Percentiles rank a stretch among this genome's conserved stretches.
Conservation (phyloP, 2,888 invertebrate genomes). For the Graphium colonna region DNA sequence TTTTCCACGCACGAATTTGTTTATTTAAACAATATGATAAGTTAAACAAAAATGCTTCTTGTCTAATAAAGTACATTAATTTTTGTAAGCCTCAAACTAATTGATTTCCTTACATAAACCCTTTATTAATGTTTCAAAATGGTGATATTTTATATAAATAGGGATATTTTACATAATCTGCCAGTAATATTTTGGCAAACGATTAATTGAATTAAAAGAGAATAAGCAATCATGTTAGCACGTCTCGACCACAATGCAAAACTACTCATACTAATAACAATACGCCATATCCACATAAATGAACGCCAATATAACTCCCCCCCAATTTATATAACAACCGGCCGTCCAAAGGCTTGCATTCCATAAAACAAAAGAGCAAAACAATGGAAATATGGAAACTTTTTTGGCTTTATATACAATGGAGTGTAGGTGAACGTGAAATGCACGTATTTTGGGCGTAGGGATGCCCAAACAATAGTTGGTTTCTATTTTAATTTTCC, state of each 20-base stretch:
- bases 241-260: slow-evolving; percentile 11
- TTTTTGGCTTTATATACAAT: slow-evolving; percentile 72
- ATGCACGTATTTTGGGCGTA: slow-evolving; percentile 60
- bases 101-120: no score
- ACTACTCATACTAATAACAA: slow-evolving; percentile 20
- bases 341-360: slow-evolving; percentile 53
- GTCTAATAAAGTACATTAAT: no score
- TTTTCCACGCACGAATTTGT: no score
- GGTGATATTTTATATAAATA: no score
- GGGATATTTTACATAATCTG: no score
- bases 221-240: slow-evolving; percentile 8
- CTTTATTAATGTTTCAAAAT: no score
- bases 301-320: slow-evolving; percentile 40
- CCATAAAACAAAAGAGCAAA: slow-evolving; percentile 66
- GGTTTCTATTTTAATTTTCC: slow-evolving; percentile 25
- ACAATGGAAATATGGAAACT: slow-evolving; percentile 67
- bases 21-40: no score
- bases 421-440: slow-evolving; percentile 64
- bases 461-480: slow-evolving; percentile 39
- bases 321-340: slow-evolving; percentile 50
- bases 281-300: slow-evolving; percentile 19
- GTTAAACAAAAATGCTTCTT: no score
- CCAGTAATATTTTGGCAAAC: no score
- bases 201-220: no score
- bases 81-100: no score